Evolutionary conservation across 2,113 vertebrate genomes (phyloP).

Genomic region (Rhea americana): DNA sequence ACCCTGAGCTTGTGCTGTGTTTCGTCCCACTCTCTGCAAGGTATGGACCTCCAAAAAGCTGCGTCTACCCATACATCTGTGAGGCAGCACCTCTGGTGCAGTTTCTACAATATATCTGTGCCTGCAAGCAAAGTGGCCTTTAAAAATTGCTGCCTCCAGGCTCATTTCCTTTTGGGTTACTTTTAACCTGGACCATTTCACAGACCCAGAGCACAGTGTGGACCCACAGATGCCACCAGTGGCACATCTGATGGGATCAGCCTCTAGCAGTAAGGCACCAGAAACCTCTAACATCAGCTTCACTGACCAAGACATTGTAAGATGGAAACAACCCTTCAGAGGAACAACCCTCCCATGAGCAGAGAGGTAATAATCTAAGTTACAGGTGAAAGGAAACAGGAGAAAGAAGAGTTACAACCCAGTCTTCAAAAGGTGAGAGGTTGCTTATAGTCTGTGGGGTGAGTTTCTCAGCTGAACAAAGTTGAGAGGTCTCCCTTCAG

Average conservation of each 20-base stretch:
- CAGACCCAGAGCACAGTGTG: fast-evolving
- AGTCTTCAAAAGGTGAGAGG: background rate
- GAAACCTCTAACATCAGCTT: background rate
- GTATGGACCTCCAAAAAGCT: background rate
- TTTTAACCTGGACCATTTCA: background rate
- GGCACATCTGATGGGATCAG: background rate
- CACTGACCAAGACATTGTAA: background rate
- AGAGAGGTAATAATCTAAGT: background rate
- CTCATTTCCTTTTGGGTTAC: background rate
- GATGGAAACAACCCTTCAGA: background rate
- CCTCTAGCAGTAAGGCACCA: background rate
- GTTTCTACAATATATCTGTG: background rate
- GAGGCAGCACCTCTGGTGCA: background rate
- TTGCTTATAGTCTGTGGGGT: background rate
- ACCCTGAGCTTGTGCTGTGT: background rate
- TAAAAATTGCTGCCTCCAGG: background rate
- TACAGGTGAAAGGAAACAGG: background rate
- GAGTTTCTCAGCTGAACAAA: background rate
- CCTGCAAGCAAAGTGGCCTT: background rate
- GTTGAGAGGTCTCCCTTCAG: background rate
- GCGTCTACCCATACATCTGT: background rate
- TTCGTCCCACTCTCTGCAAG: background rate
- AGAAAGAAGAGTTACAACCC: background rate
- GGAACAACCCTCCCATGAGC: background rate
- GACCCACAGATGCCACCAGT: fast-evolving